Conservation (phyloP, 2,888 invertebrate species). For the Hedychridium roseum region DNA sequence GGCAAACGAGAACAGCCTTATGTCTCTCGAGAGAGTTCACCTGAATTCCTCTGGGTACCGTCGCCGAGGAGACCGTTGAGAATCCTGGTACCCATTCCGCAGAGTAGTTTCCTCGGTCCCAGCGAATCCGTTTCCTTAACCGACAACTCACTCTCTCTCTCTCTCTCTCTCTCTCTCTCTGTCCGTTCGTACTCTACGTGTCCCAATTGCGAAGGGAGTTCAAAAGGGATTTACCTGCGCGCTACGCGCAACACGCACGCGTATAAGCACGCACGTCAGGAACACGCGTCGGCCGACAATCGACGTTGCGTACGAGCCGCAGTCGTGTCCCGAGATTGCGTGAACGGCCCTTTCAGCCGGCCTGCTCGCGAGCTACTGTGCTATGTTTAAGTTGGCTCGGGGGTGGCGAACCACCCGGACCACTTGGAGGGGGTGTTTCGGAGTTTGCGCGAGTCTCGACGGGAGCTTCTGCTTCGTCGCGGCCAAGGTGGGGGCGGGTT, state of each 20-base stretch:
- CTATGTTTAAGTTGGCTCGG: constrained; percentile 57
- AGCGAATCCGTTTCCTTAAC: constrained; percentile 14
- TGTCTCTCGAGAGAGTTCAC: constrained; percentile 33
- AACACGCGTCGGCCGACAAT: constrained; percentile 30
- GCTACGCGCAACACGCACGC: constrained; percentile 27
- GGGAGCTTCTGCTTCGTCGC: constrained; percentile 51
- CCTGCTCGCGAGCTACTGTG: constrained; percentile 63
- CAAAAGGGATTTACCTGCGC: constrained; percentile 15
- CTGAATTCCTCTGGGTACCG: constrained; percentile 26
- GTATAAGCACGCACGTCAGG: constrained; percentile 8
- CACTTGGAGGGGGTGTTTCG: constrained; percentile 52
- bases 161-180: background rate
- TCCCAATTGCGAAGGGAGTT: too few relatives aligned
- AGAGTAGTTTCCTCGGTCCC: constrained; percentile 17
- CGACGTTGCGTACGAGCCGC: constrained; percentile 22
- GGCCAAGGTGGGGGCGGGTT: constrained; percentile 62
- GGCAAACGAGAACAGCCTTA: too few relatives aligned
- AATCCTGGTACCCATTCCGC: constrained; percentile 26
- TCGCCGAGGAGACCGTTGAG: constrained; percentile 26
- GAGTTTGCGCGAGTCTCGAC: constrained; percentile 52
- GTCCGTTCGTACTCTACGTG: background rate
- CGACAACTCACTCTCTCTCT: background rate
- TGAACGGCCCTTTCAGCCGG: constrained; percentile 53
- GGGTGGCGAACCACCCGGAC: constrained; percentile 48
- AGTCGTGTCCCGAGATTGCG: constrained; percentile 36